Evolutionary conservation across 2,113 vertebrate species (phyloP).

Genomic region (Ictalurus punctatus): DNA sequence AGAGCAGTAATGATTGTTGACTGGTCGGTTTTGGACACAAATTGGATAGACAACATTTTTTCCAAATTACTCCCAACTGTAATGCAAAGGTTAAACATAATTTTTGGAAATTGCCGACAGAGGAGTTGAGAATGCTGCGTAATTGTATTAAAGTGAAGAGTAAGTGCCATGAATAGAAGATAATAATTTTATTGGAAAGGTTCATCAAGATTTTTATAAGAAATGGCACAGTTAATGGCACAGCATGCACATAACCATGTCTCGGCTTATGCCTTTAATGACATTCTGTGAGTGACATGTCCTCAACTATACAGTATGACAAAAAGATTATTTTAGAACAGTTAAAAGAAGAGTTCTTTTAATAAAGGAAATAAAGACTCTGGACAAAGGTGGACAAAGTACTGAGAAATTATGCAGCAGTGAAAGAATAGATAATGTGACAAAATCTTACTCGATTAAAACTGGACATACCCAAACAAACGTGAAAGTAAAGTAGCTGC

Average conservation of each 20-base stretch:
- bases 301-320: background rate
- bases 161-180: background rate
- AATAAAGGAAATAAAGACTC: too few relatives aligned
- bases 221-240: background rate
- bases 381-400: too few relatives aligned
- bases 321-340: background rate
- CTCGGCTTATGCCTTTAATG: background rate
- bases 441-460: background rate
- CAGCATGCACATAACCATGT: background rate
- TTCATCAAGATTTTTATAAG: background rate
- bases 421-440: too few relatives aligned
- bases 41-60: background rate
- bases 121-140: background rate
- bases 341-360: background rate
- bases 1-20: background rate
- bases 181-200: background rate
- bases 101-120: background rate
- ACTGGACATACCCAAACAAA: background rate
- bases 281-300: background rate
- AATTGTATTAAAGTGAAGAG: background rate
- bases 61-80: background rate
- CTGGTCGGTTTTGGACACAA: background rate
- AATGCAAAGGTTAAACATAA: background rate
- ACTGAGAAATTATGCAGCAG: too few relatives aligned
- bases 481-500: too few relatives aligned